Conservation (phyloP, 2,797 vertebrate genomes). For the Crenuchus spilurus region DNA sequence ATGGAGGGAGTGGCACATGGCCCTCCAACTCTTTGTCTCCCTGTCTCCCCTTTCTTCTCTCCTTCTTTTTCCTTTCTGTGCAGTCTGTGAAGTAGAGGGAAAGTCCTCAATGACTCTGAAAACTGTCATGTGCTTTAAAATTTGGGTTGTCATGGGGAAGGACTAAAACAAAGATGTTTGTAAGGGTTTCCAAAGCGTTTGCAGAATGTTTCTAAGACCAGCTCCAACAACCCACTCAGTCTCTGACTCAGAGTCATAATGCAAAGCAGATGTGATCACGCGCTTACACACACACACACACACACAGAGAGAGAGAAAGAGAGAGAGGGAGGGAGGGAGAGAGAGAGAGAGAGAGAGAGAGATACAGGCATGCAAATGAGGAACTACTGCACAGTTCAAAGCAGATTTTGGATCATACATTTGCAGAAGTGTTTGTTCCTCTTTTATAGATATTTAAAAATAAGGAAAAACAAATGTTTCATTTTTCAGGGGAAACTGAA, state of each 20-base stretch:
- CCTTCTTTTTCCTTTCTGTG: constrained; percentile 26
- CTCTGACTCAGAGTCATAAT: constrained; percentile 63
- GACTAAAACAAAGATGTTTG: constrained; percentile 30
- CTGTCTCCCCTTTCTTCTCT: constrained; percentile 49
- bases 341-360: constrained; percentile 33
- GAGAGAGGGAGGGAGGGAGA: constrained; percentile 16
- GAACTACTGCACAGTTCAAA: constrained; percentile 30
- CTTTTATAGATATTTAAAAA: no score
- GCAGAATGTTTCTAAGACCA: constrained; percentile 48
- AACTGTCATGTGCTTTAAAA: constrained; percentile 11
- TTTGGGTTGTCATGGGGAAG: constrained; percentile 17
- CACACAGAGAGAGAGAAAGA: constrained; percentile 24
- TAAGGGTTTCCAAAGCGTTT: constrained; percentile 36
- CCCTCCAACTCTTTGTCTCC: constrained; percentile 31
- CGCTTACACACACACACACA: constrained; percentile 1
- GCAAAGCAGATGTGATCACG: constrained; percentile 77
- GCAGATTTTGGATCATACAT: not conserved
- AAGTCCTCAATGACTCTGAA: constrained; percentile 64
- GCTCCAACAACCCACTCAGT: constrained; percentile 54
- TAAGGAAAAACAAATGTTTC: no score
- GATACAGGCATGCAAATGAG: constrained; percentile 22
- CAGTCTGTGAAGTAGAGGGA: constrained; percentile 43
- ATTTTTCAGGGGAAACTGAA: no score
- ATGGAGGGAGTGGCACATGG: constrained; percentile 74
- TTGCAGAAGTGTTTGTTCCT: constrained; percentile 1